phyloP scores from a whole-genome alignment of 1,140 invertebrate species.

The Drosophila bipectinata region DNA sequence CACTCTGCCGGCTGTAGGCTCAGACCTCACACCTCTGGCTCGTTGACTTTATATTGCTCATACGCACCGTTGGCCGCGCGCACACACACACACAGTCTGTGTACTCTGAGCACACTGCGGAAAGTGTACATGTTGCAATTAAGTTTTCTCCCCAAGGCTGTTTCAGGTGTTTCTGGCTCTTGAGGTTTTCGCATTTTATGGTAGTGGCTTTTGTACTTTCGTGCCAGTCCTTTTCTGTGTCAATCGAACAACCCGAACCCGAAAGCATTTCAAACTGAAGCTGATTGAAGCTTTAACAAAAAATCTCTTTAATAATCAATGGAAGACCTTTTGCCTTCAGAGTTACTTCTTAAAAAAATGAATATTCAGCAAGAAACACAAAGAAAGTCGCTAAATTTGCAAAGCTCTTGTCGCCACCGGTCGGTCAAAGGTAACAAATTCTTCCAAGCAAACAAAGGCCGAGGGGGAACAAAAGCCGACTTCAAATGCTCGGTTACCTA shows the following conservation, averaged over 20 bases:
- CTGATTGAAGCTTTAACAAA: constrained; percentile 23
- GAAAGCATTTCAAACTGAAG: constrained; percentile 6
- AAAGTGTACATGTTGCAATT: constrained; percentile 45
- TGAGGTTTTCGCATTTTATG: constrained; percentile 48
- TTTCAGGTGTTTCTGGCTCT: constrained; percentile 30
- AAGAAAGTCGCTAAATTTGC: constrained; percentile 42
- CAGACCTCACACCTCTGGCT: constrained; percentile 11
- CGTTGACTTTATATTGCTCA: constrained; percentile 63
- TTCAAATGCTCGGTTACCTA: constrained; percentile 56
- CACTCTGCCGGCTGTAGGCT: constrained; percentile 11
- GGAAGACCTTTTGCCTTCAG: neutral
- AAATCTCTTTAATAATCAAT: neutral
- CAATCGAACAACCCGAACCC: neutral
- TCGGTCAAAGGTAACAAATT: constrained; percentile 21
- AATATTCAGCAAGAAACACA: constrained; percentile 67
- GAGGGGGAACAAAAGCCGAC: constrained; percentile 42
- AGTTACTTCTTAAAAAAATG: constrained; percentile 29
- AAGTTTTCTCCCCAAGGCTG: constrained; percentile 40
- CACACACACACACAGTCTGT: neutral
- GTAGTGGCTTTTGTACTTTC: constrained; percentile 19
- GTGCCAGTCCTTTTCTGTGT: constrained; percentile 12
- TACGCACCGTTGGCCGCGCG: constrained; percentile 44
- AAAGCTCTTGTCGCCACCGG: constrained; percentile 32
- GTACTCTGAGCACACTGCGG: neutral
- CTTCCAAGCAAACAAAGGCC: constrained; percentile 9